Base-by-base conservation (phyloP, 2,888 invertebrate genomes). In the Phortica magna region DNA sequence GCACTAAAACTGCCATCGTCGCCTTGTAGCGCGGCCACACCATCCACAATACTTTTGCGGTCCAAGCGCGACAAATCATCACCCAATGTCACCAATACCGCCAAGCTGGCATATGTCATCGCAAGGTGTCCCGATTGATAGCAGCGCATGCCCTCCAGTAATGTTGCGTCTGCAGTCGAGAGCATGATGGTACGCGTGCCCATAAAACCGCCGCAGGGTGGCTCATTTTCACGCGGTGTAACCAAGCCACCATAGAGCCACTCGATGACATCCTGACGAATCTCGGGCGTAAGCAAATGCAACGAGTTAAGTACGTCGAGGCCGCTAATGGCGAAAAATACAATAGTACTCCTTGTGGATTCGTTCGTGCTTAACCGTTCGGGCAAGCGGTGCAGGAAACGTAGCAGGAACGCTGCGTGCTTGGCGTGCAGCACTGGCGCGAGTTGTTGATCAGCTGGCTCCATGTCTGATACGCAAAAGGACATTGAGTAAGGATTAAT, bases 201-300 rank as follows among this genome's bases (percentile, higher is more conserved):
- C 89, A 91, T 91, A 85, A 93, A 93, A 19, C 93, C 93, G 68
- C 92, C 92, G 80, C 90, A 91, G 42, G 87, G 84, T 2, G 83
- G 90, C 87, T 93, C 93, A 92, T 93, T 92, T 76, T 92, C 92
- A 83, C 92, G 92, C 79, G 96, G 95, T 70, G 93, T 93, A 10
- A 98, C 94, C 93, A 98, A 97, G 31, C 98, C 93, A 42, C 95
- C 94, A 91, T 99, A 99, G 77, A 99, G 95, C 98, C 98, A 99
- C 76, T 98, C 95, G 80, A 98, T 95, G 57, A 98, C 96, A 77
- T 94, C 93, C 78, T 94, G 91, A 83, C 94, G 94, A 71, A 95
- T 92, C 71, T 95, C 93, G 74, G 94, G 91, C 5, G 94, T 93
- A 70, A 98, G 91, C 74, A 94, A 92, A 83, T 96, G 94, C 77